phyloP scores from a whole-genome alignment of 2,888 invertebrate species.

The Cacoxenus indagator region DNA sequence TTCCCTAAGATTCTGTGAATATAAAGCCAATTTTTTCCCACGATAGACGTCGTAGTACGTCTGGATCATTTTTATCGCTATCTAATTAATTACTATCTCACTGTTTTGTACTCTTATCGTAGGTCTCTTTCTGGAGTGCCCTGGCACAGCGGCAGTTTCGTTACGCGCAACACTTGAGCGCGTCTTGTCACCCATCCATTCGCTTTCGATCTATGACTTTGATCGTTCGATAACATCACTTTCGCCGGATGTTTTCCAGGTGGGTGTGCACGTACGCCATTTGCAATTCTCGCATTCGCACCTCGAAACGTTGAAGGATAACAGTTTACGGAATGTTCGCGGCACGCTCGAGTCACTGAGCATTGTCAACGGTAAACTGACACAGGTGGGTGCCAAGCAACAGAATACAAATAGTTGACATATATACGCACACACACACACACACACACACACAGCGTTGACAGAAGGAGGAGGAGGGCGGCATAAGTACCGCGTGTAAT shows the following conservation, averaged over 20 bases:
- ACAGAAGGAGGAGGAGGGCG: too few species aligned
- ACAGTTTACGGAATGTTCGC: constrained; percentile 79
- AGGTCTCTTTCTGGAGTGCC: constrained; percentile 90
- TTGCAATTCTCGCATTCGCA: constrained; percentile 84
- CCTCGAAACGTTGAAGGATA: constrained; percentile 81
- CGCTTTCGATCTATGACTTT: constrained; percentile 89
- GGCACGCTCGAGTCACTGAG: constrained; percentile 84
- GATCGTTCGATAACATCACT: constrained; percentile 85
- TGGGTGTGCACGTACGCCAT: constrained; percentile 77
- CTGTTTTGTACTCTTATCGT: constrained; percentile 48
- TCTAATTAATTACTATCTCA: not conserved
- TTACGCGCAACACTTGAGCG: constrained; percentile 81
- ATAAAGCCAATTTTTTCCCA: too few species aligned
- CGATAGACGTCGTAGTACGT: too few species aligned
- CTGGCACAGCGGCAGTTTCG: constrained; percentile 82
- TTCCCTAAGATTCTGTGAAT: too few species aligned
- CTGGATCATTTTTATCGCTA: too few species aligned
- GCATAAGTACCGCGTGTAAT: too few species aligned
- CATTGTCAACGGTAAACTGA: constrained; percentile 79
- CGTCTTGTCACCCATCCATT: constrained; percentile 81
- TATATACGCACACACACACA: not conserved
- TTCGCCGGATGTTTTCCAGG: constrained; percentile 82
- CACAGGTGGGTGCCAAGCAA: constrained; percentile 67
- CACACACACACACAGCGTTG: not conserved
- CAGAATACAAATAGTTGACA: not conserved